Conservation (phyloP, 2,113 vertebrate species). For the Ceyx cyanopectus region DNA sequence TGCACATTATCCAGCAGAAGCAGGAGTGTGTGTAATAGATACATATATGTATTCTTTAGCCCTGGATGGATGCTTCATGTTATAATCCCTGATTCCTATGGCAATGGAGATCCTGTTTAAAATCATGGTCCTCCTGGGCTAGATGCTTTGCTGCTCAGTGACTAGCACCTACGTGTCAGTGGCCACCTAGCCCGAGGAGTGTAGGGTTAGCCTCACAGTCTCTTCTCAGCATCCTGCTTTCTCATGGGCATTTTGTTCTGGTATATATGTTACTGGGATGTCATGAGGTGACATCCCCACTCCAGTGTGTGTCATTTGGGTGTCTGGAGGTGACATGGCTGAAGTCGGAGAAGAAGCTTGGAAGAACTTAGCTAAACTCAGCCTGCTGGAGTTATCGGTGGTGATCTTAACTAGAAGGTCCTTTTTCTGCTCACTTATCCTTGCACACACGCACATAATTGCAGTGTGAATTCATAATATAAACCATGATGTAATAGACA, state of each 20-base stretch:
- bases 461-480: constrained; percentile 69
- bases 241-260: neutral
- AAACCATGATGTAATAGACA: constrained; percentile 73
- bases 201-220: neutral
- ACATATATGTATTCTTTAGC: neutral
- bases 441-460: constrained; percentile 66
- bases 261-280: neutral
- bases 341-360: neutral
- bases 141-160: neutral
- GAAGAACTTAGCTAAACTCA: neutral
- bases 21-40: neutral
- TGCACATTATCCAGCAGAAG: neutral
- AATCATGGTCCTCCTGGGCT: neutral
- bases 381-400: neutral
- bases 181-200: neutral
- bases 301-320: neutral
- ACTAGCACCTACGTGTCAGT: neutral
- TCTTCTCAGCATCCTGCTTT: neutral
- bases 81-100: neutral
- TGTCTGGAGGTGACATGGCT: neutral
- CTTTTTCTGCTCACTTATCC: constrained; percentile 66
- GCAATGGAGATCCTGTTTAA: neutral
- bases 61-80: neutral
- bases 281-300: neutral
- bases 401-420: constrained; percentile 68